Percentiles rank a stretch among this genome's conserved stretches.
These are phyloP conservation scores for Bucorvus abyssinicus DNA, from an alignment of 2,797 vertebrate genomes.

Conservation along the genomic window DNA sequence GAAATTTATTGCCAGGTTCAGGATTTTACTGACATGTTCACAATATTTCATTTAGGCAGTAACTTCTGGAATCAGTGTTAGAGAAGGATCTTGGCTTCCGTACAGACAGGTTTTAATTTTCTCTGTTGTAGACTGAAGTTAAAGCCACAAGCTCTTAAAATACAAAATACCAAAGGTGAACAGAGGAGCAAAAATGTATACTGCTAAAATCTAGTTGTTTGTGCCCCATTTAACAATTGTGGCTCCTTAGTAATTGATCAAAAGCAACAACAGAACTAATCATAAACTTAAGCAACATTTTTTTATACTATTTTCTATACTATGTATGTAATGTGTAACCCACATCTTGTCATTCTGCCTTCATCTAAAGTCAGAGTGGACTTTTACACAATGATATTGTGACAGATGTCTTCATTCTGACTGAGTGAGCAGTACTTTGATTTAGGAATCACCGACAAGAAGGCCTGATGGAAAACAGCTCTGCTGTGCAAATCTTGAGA, in stretches of 20 bases:
- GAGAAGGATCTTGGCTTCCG: neutral
- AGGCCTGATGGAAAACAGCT: neutral
- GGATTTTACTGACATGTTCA: neutral
- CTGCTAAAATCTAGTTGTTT: neutral
- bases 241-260: neutral
- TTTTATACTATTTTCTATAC: neutral
- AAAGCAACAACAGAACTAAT: neutral
- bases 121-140: neutral
- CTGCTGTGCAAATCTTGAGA: neutral
- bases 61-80: neutral
- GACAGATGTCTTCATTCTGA: fast-evolving
- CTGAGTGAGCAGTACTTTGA: neutral
- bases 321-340: neutral
- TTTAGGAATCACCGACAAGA: neutral
- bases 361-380: neutral
- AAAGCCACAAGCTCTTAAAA: neutral
- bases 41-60: neutral
- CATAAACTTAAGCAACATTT: neutral
- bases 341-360: neutral
- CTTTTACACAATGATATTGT: neutral
- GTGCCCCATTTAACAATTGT: neutral
- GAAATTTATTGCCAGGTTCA: neutral
- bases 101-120: neutral
- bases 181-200: neutral
- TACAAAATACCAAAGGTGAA: neutral